Evolutionary conservation across 2,888 invertebrate genomes (phyloP).

Genomic region (Leistus spinibarbis): DNA sequence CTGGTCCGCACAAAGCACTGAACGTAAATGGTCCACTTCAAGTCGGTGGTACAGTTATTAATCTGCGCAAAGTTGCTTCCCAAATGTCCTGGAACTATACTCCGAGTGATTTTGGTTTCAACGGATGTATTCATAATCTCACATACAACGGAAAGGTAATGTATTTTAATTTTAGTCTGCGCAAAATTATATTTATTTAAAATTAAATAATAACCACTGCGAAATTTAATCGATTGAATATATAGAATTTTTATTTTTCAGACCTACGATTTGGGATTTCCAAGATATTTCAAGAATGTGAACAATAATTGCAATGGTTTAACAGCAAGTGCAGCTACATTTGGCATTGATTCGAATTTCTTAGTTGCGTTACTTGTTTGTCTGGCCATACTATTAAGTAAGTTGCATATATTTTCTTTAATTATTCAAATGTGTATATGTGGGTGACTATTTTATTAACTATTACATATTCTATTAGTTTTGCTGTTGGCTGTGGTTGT

Average conservation of each 20-base stretch:
- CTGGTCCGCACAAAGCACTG: slow-evolving; percentile 48
- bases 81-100: slow-evolving; percentile 72
- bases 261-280: slow-evolving; percentile 88
- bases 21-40: slow-evolving; percentile 87
- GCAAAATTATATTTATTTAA: slow-evolving; percentile 49
- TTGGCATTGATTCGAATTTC: slow-evolving; percentile 85
- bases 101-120: slow-evolving; percentile 73
- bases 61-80: slow-evolving; percentile 66
- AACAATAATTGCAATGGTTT: slow-evolving; percentile 77
- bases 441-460: background rate
- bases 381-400: slow-evolving; percentile 80
- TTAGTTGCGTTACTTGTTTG: slow-evolving; percentile 90
- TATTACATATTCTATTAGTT: slow-evolving; percentile 59
- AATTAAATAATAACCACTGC: background rate
- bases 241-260: slow-evolving; percentile 50
- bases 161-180: background rate
- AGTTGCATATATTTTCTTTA: slow-evolving; percentile 56
- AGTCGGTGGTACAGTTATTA: slow-evolving; percentile 76
- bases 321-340: slow-evolving; percentile 77
- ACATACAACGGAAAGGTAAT: slow-evolving; percentile 76
- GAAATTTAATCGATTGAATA: slow-evolving; percentile 11
- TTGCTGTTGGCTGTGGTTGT: slow-evolving; percentile 89
- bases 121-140: slow-evolving; percentile 91
- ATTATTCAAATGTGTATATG: background rate
- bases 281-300: slow-evolving; percentile 73